phyloP scores from a whole-genome alignment of 2,888 invertebrate genomes.

The Scaptomyza tumidula region DNA sequence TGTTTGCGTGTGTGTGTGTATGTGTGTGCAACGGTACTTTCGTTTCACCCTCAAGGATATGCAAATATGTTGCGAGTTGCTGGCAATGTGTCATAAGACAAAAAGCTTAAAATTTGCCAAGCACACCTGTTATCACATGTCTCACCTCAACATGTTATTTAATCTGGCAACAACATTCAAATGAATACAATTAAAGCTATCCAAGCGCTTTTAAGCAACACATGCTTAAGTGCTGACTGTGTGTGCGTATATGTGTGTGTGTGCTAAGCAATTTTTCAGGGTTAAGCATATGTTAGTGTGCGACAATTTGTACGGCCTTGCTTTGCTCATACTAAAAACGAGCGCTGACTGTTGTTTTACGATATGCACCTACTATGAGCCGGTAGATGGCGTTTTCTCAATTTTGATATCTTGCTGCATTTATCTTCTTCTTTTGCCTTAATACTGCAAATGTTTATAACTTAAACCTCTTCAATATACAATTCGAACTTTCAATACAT shows the following conservation, averaged over 20 bases:
- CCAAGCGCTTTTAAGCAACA: constrained; percentile 2
- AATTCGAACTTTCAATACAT: too few relatives aligned
- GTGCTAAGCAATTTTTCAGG: constrained; percentile 38
- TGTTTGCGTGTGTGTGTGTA: background rate
- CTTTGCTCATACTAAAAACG: background rate
- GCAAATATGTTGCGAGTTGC: constrained; percentile 39
- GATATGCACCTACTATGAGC: background rate
- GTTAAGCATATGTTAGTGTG: constrained; percentile 38
- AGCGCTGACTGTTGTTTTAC: background rate
- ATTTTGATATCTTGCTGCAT: too few relatives aligned
- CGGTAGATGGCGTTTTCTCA: constrained; percentile 47
- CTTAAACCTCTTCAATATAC: too few relatives aligned
- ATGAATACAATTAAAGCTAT: constrained; percentile 47
- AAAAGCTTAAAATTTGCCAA: constrained; percentile 28
- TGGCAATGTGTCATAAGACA: constrained; percentile 54
- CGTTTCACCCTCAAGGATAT: constrained; percentile 44
- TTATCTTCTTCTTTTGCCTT: too few relatives aligned
- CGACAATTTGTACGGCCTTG: constrained; percentile 32
- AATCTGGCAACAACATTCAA: constrained; percentile 32
- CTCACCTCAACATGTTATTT: constrained; percentile 55
- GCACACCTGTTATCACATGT: constrained; percentile 76
- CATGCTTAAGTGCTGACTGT: background rate
- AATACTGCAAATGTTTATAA: too few relatives aligned
- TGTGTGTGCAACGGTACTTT: constrained; percentile 1
- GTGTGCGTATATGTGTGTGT: background rate